A percentile compares a stretch with the other conserved stretches of the same genome.
Evolutionary conservation across 2,888 invertebrate genomes (phyloP).

Genomic region (Timandra comae): DNA sequence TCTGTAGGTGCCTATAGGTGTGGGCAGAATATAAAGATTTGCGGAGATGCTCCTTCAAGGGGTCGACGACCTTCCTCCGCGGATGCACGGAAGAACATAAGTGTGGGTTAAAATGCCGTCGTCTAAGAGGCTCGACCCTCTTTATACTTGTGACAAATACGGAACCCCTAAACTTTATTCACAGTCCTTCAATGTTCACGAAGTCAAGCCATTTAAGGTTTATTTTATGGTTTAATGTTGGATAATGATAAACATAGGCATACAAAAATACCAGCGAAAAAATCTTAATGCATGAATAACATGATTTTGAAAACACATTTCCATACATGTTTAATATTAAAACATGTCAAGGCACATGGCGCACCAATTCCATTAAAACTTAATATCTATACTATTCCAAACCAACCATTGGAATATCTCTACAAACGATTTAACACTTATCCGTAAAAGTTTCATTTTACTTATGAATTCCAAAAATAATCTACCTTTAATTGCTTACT

Average conservation of each 20-base stretch:
- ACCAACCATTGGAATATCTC: no score
- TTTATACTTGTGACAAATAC: slow-evolving; percentile 33
- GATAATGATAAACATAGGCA: no score
- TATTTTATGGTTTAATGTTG: no score
- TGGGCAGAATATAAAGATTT: slow-evolving; percentile 56
- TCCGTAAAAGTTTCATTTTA: slow-evolving; percentile 15
- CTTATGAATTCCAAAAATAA: slow-evolving; percentile 10
- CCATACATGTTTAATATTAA: slow-evolving; percentile 15
- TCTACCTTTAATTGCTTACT: no score
- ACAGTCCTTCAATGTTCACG: no score
- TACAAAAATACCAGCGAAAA: neutral
- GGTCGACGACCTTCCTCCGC: slow-evolving; percentile 56
- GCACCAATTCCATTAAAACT: slow-evolving; percentile 13
- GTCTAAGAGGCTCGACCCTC: slow-evolving; percentile 32
- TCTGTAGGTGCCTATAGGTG: slow-evolving; percentile 23
- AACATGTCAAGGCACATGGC: slow-evolving; percentile 19
- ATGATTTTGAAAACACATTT: no score
- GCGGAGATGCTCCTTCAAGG: slow-evolving; percentile 54
- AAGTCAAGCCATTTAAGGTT: no score
- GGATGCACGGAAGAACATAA: slow-evolving; percentile 54
- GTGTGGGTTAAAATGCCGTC: slow-evolving; percentile 37
- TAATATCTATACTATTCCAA: no score
- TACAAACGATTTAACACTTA: slow-evolving; percentile 7
- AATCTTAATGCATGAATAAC: neutral
- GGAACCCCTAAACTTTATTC: slow-evolving; percentile 29